Evolutionary conservation across 2,888 invertebrate genomes (phyloP).

Genomic region (Sarcophaga variegata): DNA sequence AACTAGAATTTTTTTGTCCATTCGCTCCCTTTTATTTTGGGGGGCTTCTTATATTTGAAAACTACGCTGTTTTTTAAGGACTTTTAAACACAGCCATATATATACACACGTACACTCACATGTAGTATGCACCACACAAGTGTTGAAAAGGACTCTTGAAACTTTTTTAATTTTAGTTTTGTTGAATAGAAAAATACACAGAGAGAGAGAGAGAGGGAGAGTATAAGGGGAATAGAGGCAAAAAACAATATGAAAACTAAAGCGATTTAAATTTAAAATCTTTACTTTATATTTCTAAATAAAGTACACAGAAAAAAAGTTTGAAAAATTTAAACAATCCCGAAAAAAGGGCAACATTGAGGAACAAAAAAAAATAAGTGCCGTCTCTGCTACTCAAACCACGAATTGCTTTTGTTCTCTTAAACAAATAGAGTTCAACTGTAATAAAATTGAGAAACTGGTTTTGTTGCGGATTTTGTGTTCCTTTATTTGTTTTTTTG

Average conservation of each 20-base stretch:
- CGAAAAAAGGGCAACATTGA: conserved; percentile 20
- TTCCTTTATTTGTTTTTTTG: conserved; percentile 35
- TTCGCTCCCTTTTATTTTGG: neutral
- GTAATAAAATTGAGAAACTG: conserved; percentile 19
- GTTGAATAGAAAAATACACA: conserved; percentile 19
- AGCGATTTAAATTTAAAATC: neutral
- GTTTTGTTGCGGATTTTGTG: neutral
- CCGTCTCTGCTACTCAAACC: no score
- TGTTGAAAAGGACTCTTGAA: conserved; percentile 58
- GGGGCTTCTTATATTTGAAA: neutral
- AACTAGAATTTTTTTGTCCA: conserved; percentile 21
- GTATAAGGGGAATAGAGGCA: neutral
- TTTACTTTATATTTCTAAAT: neutral
- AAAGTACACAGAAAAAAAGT: neutral
- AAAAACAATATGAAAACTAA: conserved; percentile 23
- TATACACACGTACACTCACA: neutral
- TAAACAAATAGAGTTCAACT: neutral
- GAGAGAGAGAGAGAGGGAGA: neutral
- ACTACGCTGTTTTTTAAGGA: conserved; percentile 7
- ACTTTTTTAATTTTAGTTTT: conserved; percentile 65
- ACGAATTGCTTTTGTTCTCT: neutral
- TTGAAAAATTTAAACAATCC: conserved; percentile 4
- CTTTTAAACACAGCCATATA: neutral
- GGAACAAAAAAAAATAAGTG: neutral
- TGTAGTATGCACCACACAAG: conserved; percentile 48